Base-by-base conservation (phyloP, 2,888 invertebrate genomes). In the Cantharis rustica region DNA sequence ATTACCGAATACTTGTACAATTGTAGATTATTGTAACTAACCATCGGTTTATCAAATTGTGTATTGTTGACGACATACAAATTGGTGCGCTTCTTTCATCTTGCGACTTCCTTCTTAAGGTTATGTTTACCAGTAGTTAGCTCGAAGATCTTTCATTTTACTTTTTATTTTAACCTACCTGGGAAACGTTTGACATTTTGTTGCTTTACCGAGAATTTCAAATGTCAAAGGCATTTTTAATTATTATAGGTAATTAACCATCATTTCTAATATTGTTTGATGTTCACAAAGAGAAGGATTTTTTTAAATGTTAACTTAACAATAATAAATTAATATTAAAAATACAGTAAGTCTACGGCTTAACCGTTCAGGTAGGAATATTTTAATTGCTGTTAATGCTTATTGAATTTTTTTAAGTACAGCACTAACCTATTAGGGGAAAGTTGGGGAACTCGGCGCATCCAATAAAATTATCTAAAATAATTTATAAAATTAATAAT, bases 1-100 rank as follows among this genome's bases (percentile, higher is more conserved):
- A 84, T 85, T 85, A 84, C 84, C 84, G 79, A 84, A 83, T 83
- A 83, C 84, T 83, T 81, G 83, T 81, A 84, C 83, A 84, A 84
- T 84, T 82, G 80, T 79, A 83, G 83, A 84, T 84, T 84, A 84
- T 84, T 84, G 83, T 81, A 82, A 82, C 31, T 80, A 81, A n/a
- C 83, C 80, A 82, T 82, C 83, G 20, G 20, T 66, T 66, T 66
- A 66, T 66, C 23, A 66, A 66, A 66, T 66, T 66, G 23, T 20
- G 23, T 23, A 17, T 66, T n/a, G 64, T 66, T 66, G 64, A 17
- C 63, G 63, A 17, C 63, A 2, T 66, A 66, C 20, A 66, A 66
- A 13, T 27, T 68, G 11, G 26, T 13, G 26, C 68, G 27, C 16
- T 47, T 47, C 47, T 47, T 47, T 47, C 47, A 2, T n/a, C 47